Percentiles rank a stretch among this genome's conserved stretches.
Conservation (phyloP, 1,140 invertebrate genomes). For the Aphis gossypii region DNA sequence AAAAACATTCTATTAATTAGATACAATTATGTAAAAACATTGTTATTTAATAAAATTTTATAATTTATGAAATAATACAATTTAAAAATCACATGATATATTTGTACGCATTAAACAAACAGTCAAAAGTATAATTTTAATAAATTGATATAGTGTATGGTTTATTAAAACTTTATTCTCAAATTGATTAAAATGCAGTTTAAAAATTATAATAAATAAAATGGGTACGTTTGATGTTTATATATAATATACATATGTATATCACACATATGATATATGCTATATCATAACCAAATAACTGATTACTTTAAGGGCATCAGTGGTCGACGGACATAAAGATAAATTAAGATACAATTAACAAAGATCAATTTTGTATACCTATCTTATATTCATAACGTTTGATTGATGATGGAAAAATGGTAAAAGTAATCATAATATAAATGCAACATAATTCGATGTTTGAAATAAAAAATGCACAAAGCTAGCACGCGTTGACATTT, state of each 20-base stretch:
- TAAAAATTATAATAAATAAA: neutral
- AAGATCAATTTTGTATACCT: neutral
- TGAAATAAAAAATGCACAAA: neutral
- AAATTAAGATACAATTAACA: neutral
- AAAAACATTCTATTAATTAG: neutral
- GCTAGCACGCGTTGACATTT: neutral
- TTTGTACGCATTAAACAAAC: neutral
- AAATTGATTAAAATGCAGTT: neutral
- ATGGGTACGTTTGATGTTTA: neutral
- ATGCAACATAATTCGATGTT: neutral
- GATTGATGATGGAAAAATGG: neutral
- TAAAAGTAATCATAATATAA: neutral
- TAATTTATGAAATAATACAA: neutral
- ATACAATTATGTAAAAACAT: neutral
- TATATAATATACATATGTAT: too few species aligned
- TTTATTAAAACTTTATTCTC: neutral
- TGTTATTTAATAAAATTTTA: neutral
- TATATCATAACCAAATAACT: neutral
- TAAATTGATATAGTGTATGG: neutral
- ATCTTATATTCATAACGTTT: neutral
- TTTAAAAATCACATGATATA: neutral
- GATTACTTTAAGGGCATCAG: neutral
- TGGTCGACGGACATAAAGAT: neutral
- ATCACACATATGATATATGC: neutral
- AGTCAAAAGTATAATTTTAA: neutral